Conservation (phyloP, 2,113 vertebrate species). For the Tiliqua scincoides region DNA sequence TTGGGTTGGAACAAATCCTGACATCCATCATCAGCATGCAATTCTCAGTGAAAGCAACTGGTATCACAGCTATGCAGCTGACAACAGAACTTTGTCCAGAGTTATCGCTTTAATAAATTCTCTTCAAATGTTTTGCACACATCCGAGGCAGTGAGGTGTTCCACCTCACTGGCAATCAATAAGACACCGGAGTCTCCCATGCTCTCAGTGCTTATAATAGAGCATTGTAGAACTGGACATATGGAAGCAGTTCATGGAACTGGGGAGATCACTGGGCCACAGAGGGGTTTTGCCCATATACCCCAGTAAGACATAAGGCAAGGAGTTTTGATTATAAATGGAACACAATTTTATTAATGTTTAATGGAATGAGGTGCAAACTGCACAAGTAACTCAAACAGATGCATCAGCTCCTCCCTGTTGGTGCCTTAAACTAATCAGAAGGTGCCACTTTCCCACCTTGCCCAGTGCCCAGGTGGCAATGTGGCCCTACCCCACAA, state of each 20-base stretch:
- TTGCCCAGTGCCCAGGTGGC: too few relatives aligned
- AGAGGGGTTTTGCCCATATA: not conserved
- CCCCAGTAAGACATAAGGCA: too few relatives aligned
- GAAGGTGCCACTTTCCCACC: too few relatives aligned
- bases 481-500: too few relatives aligned
- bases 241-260: not conserved
- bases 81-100: not conserved
- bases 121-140: fast-evolving
- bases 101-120: not conserved
- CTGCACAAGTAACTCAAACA: too few relatives aligned
- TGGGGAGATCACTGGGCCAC: not conserved
- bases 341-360: too few relatives aligned
- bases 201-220: too few relatives aligned
- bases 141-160: fast-evolving
- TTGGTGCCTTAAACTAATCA: too few relatives aligned
- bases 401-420: too few relatives aligned
- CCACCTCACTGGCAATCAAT: fast-evolving
- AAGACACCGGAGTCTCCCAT: not conserved
- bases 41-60: not conserved
- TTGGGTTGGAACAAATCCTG: constrained; percentile 25
- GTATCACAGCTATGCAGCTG: not conserved
- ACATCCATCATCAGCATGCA: not conserved
- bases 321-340: too few relatives aligned
- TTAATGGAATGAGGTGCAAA: too few relatives aligned
- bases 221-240: not conserved